Base-by-base conservation (phyloP, 2,797 vertebrate genomes). In the Centroberyx gerrardi region DNA sequence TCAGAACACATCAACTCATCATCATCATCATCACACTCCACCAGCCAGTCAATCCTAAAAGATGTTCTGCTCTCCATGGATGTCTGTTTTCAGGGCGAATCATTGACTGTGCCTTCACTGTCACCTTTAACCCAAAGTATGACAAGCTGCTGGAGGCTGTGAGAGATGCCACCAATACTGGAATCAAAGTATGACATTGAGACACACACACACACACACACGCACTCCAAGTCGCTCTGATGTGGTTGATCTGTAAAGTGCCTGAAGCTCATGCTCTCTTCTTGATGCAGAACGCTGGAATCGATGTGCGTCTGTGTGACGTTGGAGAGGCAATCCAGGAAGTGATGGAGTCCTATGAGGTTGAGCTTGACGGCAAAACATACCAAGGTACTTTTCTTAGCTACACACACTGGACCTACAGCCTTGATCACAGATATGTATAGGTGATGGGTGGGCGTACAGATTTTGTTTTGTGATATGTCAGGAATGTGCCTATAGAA, bases 81-180 rank as follows among this genome's bases (percentile, higher is more conserved):
- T 62, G 51, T 82, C 0, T 80, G 49, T 69, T 61, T 59, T 7
- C 95, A 99, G 98, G 98, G 91, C 96, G 96, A 85, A 99, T 99
- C 94, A 99, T 99, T 93, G 98, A 99, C 94, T 99, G 98, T 96
- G 98, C 98, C 95, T 99, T 99, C 93, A 99, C 98, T 27, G 98
- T 99, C 92, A 98, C 98, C 5, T 99, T 99, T 93, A 99, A 99
- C 93, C 97, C 98, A 91, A 99, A 97, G 92, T 99, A 99, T 9
- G 97, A 99, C 94, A 98, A 96, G 86, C 94, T 99, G 91, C 96
- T 99, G 87, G 96, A 99, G 93, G 98, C 98, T 44, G 98, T 99
- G 90, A 97, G 94, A 94, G 98, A 99, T 90, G 98, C 98, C 87
- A 99, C 98, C 79, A 99, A 99, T 90, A 99, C 98, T 76, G 98